Conservation (phyloP, 2,797 vertebrate species). For the Tauraco hartlaubi region DNA sequence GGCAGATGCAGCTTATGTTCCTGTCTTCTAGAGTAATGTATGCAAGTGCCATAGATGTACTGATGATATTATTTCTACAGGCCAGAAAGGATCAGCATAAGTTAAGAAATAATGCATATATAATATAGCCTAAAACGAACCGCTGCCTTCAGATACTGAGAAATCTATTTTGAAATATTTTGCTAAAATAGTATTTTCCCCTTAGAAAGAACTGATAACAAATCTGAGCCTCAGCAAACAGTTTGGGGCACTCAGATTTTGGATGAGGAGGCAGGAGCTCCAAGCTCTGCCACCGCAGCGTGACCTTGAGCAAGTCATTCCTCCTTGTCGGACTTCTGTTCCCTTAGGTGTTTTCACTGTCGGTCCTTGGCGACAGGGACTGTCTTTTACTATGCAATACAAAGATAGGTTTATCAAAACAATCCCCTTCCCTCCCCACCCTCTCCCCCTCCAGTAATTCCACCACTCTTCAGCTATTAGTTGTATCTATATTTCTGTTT, state of each 20-base stretch:
- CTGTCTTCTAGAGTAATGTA: neutral
- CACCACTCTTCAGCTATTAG: neutral
- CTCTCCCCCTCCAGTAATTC: neutral
- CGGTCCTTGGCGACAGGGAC: neutral
- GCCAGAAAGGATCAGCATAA: neutral
- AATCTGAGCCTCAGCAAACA: neutral
- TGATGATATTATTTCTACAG: neutral
- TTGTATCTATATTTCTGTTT: neutral
- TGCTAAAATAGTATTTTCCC: neutral
- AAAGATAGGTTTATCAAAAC: neutral
- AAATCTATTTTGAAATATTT: neutral
- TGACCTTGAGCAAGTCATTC: neutral
- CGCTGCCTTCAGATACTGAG: neutral
- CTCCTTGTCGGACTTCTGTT: neutral
- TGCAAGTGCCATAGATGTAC: neutral
- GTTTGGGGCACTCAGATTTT: neutral
- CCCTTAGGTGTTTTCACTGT: neutral
- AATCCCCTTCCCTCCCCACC: neutral
- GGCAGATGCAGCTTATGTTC: neutral
- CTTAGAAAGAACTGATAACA: neutral
- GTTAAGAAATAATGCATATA: neutral
- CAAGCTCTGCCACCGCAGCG: rapidly evolving
- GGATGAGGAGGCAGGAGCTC: neutral
- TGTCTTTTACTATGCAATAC: neutral
- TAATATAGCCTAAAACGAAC: neutral